Evolutionary conservation across 2,113 vertebrate genomes (phyloP), one percentile per base, ranked within the genome.

Genomic region (Zosterops lateralis): DNA sequence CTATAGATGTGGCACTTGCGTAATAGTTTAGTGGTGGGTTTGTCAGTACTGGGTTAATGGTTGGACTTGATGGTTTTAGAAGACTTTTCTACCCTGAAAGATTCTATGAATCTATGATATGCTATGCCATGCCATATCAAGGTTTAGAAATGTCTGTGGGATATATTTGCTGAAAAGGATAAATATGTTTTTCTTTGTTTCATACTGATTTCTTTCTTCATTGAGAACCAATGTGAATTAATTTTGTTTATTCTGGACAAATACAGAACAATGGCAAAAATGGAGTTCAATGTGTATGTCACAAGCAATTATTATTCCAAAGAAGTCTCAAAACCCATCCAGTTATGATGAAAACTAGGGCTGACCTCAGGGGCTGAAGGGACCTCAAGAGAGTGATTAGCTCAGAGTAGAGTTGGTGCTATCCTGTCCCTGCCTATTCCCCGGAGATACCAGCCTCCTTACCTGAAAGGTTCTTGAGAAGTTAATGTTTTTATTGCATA

Each of bases 381-480:
- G 13, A 75, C 31, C 24, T 14, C 38, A 54, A 21, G 8, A 34
- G 32, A 70, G 24, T 1, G 16, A 6, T 3, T 2, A 4, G 25
- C 21, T 15, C 2, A 14, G 56, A 70, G 70, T 8, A 74, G 11
- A 6, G 8, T 25, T 45, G 58, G 7, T 14, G 3, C 7, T 50
- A 13, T 48, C 61, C 42, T 86, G 14, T 31, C 28, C 29, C 21
- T 47, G 28, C 14, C 25, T 32, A 9, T 14, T 40, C 9, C 31
- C 15, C 12, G 7, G 18, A 4, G 4, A 16, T 7, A 79, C 8
- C 10, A 56, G 7, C 4, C 8, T 13, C 5, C 14, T 87, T 2
- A 1, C 20, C 64, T 42, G n/a, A 31, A 54, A 70, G 7, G 2
- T 0, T 0, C n/a, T 32, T 57, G 19, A 21, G 16, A 12, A 62